These are phyloP conservation scores for Xanthorhoe designata DNA, from an alignment of 2,888 invertebrate genomes.

Conservation along the genomic window DNA sequence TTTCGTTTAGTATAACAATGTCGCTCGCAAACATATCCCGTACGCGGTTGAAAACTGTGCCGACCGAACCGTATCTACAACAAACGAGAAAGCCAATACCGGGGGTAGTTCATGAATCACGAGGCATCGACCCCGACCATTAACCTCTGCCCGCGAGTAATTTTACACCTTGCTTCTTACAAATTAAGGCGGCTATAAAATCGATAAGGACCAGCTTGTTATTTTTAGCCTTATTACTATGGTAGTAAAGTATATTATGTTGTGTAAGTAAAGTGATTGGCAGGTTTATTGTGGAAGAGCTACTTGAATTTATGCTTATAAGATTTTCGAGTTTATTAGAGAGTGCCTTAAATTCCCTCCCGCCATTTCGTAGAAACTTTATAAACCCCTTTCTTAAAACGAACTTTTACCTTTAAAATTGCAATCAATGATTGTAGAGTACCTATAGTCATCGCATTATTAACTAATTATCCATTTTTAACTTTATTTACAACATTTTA, in stretches of 20 bases:
- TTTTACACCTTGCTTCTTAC: conserved; percentile 40
- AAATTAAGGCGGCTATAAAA: conserved; percentile 38
- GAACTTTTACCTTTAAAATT: too few species aligned
- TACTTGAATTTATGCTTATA: conserved; percentile 22
- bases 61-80: conserved; percentile 19
- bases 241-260: conserved; percentile 20
- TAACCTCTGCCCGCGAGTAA: conserved; percentile 53
- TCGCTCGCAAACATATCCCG: neutral
- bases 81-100: conserved; percentile 39
- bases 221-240: conserved; percentile 30
- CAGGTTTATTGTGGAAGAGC: conserved; percentile 36
- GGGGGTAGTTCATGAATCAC: conserved; percentile 72
- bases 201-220: conserved; percentile 8
- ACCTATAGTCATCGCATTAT: too few species aligned
- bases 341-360: neutral
- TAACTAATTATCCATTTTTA: too few species aligned
- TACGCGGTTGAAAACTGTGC: neutral
- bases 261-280: conserved; percentile 37
- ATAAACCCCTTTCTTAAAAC: neutral
- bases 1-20: neutral
- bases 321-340: conserved; percentile 18
- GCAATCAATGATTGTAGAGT: too few species aligned
- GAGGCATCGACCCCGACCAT: conserved; percentile 65
- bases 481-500: too few species aligned
- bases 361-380: conserved; percentile 1